phyloP scores from a whole-genome alignment of 1,140 invertebrate genomes.

The Drosophila tropicalis region DNA sequence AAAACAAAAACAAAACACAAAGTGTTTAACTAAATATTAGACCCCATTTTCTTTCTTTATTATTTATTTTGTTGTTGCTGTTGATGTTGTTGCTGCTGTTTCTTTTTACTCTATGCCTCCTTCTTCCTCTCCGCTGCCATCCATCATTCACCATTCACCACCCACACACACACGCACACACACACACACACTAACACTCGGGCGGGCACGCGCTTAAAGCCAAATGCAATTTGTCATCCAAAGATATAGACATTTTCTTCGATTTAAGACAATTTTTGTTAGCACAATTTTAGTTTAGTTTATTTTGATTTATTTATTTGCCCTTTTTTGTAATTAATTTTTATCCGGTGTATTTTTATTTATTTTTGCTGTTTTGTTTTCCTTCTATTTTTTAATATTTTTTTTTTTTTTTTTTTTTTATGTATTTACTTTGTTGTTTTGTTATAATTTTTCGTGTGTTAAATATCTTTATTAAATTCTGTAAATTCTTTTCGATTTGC shows the following conservation, averaged over 20 bases:
- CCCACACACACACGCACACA: conserved; percentile 2
- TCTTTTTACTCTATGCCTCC: conserved; percentile 2
- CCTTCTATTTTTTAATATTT: too few species aligned
- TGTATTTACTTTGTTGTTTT: not conserved
- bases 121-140: conserved; percentile 1
- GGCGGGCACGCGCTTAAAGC: conserved; percentile 10
- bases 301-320: not conserved
- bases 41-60: not conserved
- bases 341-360: too few species aligned
- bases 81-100: not conserved
- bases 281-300: not conserved
- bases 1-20: not conserved
- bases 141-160: conserved; percentile 12
- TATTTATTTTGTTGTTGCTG: not conserved
- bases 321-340: not conserved
- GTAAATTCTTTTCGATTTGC: conserved; percentile 5
- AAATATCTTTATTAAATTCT: conserved; percentile 6
- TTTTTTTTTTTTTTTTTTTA: not conserved
- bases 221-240: conserved; percentile 12
- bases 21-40: conserved; percentile 11
- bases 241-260: conserved; percentile 13
- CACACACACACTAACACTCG: conserved; percentile 9
- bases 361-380: not conserved
- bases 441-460: not conserved
- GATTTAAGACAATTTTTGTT: not conserved